phyloP scores from a whole-genome alignment of 2,797 vertebrate species.

The Hypotaenidia okinawae region DNA sequence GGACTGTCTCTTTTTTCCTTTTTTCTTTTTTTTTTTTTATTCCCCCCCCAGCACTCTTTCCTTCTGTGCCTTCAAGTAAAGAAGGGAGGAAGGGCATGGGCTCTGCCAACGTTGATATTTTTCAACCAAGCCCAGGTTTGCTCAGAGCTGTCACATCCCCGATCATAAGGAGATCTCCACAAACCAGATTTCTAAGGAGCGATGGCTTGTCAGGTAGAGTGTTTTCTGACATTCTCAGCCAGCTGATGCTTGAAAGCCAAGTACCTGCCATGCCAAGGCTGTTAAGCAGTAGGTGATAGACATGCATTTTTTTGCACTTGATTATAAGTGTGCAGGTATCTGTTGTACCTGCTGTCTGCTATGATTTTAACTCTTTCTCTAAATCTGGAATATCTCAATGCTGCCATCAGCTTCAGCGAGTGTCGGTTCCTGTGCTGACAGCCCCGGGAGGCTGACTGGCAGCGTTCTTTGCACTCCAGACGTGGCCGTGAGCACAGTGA shows the following conservation, averaged over 20 bases:
- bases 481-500: background rate
- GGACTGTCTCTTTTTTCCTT: background rate
- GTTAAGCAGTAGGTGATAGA: slow-evolving; percentile 7
- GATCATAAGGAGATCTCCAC: background rate
- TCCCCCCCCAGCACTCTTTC: background rate
- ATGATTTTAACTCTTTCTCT: background rate
- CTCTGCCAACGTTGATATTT: background rate
- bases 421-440: background rate
- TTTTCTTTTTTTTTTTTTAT: background rate
- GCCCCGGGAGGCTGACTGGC: background rate
- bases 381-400: background rate
- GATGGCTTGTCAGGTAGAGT: slow-evolving; percentile 14
- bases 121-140: background rate
- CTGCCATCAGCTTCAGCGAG: background rate
- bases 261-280: slow-evolving; percentile 4
- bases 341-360: slow-evolving; percentile 52
- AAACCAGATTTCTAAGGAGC: slow-evolving; percentile 5
- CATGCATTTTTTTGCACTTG: slow-evolving; percentile 5
- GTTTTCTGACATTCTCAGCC: slow-evolving; percentile 9
- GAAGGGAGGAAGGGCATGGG: background rate
- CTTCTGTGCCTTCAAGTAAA: background rate
- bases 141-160: background rate
- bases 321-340: slow-evolving; percentile 12
- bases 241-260: slow-evolving; percentile 44
- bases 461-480: slow-evolving; percentile 28